Percentiles rank a stretch among this genome's conserved stretches.
Evolutionary conservation across 2,113 vertebrate species (phyloP).

Genomic region (Eurypyga helias): DNA sequence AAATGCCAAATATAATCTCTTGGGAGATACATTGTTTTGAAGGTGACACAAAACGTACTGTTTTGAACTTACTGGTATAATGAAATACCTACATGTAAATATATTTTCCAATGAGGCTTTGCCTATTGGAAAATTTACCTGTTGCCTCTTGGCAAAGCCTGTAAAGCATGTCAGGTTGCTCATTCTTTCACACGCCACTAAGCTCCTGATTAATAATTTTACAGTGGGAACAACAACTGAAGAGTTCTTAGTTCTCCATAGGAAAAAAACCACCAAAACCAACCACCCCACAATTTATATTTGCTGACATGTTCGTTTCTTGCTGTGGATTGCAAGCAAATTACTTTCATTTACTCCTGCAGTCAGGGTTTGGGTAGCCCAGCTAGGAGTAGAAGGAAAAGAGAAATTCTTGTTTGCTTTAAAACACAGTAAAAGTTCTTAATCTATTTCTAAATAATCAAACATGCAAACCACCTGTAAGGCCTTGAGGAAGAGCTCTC

Average conservation of each 20-base stretch:
- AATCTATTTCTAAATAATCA: not conserved
- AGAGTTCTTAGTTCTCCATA: not conserved
- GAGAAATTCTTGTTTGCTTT: not conserved
- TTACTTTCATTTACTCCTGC: not conserved
- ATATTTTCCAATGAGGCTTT: not conserved
- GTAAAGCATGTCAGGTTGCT: not conserved
- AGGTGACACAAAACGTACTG: not conserved
- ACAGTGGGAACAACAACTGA: not conserved
- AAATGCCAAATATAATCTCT: not conserved
- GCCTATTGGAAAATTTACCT: not conserved
- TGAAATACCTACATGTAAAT: not conserved
- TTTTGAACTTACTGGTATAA: not conserved
- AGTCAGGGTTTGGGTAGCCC: not conserved
- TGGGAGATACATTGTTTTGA: accelerated
- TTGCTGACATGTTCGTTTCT: not conserved
- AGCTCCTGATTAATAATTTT: not conserved
- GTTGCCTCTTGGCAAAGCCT: not conserved
- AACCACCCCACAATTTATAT: not conserved
- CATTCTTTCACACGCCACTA: not conserved
- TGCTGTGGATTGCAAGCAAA: not conserved
- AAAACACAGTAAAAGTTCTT: not conserved
- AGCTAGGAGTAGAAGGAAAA: not conserved
- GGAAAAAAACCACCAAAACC: not conserved
- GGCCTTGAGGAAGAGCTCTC: conserved; percentile 84
- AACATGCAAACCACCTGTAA: conserved; percentile 85